Percentiles rank a stretch among this genome's conserved stretches.
These are phyloP conservation scores for Priocnemis perturbator DNA, from an alignment of 2,888 invertebrate species.

Conservation along the genomic window DNA sequence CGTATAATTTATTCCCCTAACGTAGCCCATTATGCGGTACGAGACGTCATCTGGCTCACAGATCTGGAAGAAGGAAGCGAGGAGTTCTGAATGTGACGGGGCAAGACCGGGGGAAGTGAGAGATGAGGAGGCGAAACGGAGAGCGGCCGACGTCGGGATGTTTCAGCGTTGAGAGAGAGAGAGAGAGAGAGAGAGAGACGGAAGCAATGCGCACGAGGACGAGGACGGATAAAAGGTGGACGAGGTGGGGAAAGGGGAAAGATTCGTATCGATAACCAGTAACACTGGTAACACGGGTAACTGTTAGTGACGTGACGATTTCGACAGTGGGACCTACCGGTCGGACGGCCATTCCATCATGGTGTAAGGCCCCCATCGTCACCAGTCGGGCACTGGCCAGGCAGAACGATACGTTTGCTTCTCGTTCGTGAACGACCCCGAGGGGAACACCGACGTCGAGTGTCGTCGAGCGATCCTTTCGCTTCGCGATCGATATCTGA, in stretches of 20 bases:
- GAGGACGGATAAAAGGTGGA: not conserved
- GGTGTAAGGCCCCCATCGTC: constrained; percentile 51
- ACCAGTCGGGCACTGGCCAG: constrained; percentile 18
- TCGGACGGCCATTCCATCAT: constrained; percentile 48
- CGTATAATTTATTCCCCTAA: constrained; percentile 58
- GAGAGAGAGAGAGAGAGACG: not conserved
- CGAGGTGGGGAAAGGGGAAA: constrained; percentile 21
- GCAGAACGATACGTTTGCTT: constrained; percentile 41
- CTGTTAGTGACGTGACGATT: constrained; percentile 63
- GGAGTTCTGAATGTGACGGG: constrained; percentile 4
- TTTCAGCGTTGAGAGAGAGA: not conserved
- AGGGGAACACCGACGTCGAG: constrained; percentile 32
- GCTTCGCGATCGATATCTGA: constrained; percentile 35
- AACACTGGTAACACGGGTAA: constrained; percentile 61
- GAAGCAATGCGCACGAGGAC: not conserved
- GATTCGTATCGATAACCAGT: constrained; percentile 58
- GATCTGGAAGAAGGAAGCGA: constrained; percentile 43
- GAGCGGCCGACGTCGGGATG: not conserved
- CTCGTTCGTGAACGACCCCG: constrained; percentile 12
- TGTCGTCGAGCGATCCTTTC: constrained; percentile 20
- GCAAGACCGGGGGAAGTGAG: constrained; percentile 23
- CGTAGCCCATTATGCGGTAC: constrained; percentile 58
- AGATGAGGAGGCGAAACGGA: constrained; percentile 39
- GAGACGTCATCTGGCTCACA: constrained; percentile 57
- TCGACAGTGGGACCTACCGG: constrained; percentile 57